A percentile compares a stretch with the other conserved stretches of the same genome.
Conservation (phyloP, 2,888 invertebrate genomes). For the Gasteruption jaculator region DNA sequence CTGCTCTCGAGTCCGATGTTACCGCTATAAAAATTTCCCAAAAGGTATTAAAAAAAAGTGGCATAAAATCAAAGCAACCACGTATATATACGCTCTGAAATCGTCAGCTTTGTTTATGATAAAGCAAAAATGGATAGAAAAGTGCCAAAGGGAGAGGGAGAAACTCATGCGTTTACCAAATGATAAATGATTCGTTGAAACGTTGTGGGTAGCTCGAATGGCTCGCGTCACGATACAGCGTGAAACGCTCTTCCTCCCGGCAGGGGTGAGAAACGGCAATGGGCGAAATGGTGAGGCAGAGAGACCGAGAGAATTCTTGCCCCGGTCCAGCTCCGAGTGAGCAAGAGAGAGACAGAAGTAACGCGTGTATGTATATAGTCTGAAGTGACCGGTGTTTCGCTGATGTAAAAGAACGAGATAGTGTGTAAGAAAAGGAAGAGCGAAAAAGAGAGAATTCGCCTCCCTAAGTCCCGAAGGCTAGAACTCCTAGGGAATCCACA, state of each 20-base stretch:
- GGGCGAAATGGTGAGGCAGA: conserved; percentile 22
- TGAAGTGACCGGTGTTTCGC: not conserved
- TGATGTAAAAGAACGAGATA: not conserved
- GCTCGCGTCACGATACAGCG: conserved; percentile 28
- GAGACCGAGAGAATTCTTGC: conserved; percentile 5
- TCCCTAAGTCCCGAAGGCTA: conserved; percentile 39
- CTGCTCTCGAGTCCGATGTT: too few species aligned
- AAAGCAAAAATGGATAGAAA: too few species aligned
- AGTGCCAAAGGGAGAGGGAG: conserved; percentile 16
- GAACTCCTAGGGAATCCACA: conserved; percentile 48
- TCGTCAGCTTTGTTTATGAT: too few species aligned
- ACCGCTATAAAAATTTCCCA: too few species aligned
- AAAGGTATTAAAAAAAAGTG: too few species aligned
- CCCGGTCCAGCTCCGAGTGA: too few species aligned
- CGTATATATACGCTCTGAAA: too few species aligned
- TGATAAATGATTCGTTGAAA: conserved; percentile 39
- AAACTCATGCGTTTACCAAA: conserved; percentile 19
- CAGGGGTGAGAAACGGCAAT: conserved; percentile 24
- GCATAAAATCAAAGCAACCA: too few species aligned
- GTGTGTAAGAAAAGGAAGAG: conserved; percentile 10
- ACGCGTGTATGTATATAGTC: not conserved
- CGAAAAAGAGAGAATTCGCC: conserved; percentile 12
- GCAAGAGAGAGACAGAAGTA: conserved; percentile 6
- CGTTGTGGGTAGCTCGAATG: conserved; percentile 29
- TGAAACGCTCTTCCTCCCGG: conserved; percentile 35